phyloP scores from a whole-genome alignment of 2,797 vertebrate genomes.

The Eulemur rubriventer region DNA sequence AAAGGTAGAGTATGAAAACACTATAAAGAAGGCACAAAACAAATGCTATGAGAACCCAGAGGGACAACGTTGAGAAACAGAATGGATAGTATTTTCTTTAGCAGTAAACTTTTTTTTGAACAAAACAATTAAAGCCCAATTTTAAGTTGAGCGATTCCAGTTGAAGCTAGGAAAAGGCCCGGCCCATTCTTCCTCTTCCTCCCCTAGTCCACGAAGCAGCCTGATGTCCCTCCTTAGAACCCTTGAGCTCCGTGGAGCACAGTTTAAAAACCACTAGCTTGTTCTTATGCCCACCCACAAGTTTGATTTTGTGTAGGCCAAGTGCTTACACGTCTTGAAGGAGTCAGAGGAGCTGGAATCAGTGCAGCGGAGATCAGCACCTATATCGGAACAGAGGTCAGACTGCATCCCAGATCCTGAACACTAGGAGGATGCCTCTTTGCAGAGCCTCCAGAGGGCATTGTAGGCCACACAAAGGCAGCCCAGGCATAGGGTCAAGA shows the following conservation, averaged over 20 bases:
- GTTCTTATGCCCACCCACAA: background rate
- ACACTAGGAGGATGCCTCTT: slow-evolving; percentile 25
- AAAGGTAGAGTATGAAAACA: background rate
- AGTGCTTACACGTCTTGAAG: background rate
- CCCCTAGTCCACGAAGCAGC: background rate
- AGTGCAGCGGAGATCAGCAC: background rate
- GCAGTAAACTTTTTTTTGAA: background rate
- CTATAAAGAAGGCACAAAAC: background rate
- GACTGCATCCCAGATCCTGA: background rate
- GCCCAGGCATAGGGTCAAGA: slow-evolving; percentile 58
- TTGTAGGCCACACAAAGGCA: slow-evolving; percentile 62
- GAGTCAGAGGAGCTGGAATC: background rate
- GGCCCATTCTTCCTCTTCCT: background rate
- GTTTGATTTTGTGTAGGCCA: background rate
- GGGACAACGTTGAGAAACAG: background rate
- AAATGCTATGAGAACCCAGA: background rate
- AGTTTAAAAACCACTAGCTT: background rate
- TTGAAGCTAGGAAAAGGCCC: background rate
- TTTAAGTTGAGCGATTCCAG: background rate
- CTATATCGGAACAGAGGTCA: slow-evolving; percentile 5
- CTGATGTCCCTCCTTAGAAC: background rate
- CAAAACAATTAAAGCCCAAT: background rate
- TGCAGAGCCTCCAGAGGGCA: slow-evolving; percentile 73
- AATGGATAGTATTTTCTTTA: slow-evolving; percentile 35
- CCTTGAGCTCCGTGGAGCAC: background rate